Evolutionary conservation across 2,888 invertebrate genomes (phyloP).

Genomic region (Drosophila yooni): DNA sequence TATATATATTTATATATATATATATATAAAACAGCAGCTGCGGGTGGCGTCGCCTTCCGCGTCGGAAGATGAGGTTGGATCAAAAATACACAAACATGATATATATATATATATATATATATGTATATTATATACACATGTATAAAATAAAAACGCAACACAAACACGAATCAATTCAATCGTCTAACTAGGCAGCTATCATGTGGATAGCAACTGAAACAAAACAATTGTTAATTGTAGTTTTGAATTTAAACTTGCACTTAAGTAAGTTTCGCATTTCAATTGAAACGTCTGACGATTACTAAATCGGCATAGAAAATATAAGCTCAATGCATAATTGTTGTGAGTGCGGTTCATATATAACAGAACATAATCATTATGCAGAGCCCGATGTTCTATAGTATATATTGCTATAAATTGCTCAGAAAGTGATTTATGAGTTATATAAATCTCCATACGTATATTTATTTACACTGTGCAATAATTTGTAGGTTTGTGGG

Average conservation of each 20-base stretch:
- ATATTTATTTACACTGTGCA: not conserved
- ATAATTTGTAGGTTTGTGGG: conserved; percentile 62
- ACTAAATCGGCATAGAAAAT: conserved; percentile 43
- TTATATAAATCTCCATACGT: not conserved
- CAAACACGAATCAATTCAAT: conserved; percentile 25
- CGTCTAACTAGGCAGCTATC: conserved; percentile 27
- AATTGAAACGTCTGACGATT: conserved; percentile 59
- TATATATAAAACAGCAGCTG: conserved; percentile 24
- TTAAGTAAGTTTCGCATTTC: conserved; percentile 61
- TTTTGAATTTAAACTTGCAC: conserved; percentile 46
- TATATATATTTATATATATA: not conserved
- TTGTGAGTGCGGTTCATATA: not conserved
- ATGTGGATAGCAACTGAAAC: conserved; percentile 15
- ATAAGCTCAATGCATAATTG: not conserved
- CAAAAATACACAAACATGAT: conserved; percentile 35
- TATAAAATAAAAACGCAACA: conserved; percentile 23
- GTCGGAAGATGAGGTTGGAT: conserved; percentile 69
- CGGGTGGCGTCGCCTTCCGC: conserved; percentile 70
- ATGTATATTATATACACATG: conserved; percentile 8
- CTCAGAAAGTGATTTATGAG: conserved; percentile 15
- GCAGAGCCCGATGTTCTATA: conserved; percentile 1
- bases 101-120: conserved; percentile 10
- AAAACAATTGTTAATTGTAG: conserved; percentile 21
- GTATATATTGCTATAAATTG: not conserved
- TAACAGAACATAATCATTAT: not conserved